Conservation (phyloP, 2,797 vertebrate genomes). For the Bryconaethiops microstoma region DNA sequence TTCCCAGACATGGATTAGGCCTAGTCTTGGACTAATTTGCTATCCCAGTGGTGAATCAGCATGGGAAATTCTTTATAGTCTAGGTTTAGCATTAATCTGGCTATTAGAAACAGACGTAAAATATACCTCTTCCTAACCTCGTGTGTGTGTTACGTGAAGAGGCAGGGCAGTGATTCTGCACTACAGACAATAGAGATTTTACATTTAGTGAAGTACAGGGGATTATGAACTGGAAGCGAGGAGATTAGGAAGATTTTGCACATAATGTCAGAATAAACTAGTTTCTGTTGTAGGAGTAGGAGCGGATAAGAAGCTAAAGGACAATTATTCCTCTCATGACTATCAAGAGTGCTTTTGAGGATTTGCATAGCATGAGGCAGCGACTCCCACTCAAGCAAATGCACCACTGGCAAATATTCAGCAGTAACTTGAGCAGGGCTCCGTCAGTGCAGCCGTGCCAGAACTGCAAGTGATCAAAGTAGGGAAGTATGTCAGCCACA, state of each 20-base stretch:
- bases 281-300: slow-evolving; percentile 12
- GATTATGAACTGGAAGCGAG: slow-evolving; percentile 18
- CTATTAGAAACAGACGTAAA: neutral
- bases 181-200: slow-evolving; percentile 16
- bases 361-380: slow-evolving; percentile 14
- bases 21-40: no score
- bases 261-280: slow-evolving; percentile 31
- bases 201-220: slow-evolving; percentile 23
- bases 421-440: neutral
- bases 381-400: slow-evolving; percentile 15
- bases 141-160: neutral
- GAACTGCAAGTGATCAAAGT: slow-evolving; percentile 15
- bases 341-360: slow-evolving; percentile 15
- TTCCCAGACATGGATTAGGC: no score
- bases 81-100: no score
- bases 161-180: slow-evolving; percentile 11
- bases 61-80: no score
- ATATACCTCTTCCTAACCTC: neutral
- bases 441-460: neutral
- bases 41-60: no score
- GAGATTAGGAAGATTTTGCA: slow-evolving; percentile 24
- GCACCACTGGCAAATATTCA: slow-evolving; percentile 4
- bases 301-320: slow-evolving; percentile 25
- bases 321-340: slow-evolving; percentile 25
- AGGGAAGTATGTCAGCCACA: slow-evolving; percentile 2